Evolutionary conservation across 2,113 vertebrate species (phyloP).

Genomic region (Rhadina sibilatrix): DNA sequence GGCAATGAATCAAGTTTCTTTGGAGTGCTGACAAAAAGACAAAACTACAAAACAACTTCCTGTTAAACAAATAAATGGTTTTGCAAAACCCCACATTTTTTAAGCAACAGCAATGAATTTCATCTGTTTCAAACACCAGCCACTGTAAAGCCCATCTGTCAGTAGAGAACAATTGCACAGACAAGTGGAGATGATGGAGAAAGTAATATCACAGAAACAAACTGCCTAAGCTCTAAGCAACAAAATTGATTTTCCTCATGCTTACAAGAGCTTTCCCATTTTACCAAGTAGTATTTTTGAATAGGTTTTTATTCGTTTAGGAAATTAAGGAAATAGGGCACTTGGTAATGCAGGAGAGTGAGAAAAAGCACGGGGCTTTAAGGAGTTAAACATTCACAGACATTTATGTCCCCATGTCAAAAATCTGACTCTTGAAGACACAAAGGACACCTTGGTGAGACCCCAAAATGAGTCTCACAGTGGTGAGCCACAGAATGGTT

Average conservation of each 20-base stretch:
- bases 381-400: neutral
- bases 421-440: neutral
- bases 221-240: neutral
- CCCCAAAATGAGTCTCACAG: neutral
- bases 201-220: neutral
- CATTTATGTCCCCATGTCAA: neutral
- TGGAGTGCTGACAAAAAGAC: neutral
- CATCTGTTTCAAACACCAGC: neutral
- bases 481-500: neutral
- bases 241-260: neutral
- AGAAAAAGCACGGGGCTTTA: neutral
- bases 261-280: neutral
- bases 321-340: neutral
- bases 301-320: neutral
- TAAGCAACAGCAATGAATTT: neutral
- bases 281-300: neutral
- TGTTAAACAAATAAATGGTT: neutral
- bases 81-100: neutral
- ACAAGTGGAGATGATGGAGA: neutral
- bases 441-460: neutral
- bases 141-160: slow-evolving; percentile 6
- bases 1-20: neutral
- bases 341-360: neutral
- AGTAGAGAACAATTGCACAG: neutral
- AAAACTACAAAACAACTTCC: neutral